These are phyloP conservation scores for Bombycilla garrulus DNA, from an alignment of 2,113 vertebrate genomes.

Conservation along the genomic window DNA sequence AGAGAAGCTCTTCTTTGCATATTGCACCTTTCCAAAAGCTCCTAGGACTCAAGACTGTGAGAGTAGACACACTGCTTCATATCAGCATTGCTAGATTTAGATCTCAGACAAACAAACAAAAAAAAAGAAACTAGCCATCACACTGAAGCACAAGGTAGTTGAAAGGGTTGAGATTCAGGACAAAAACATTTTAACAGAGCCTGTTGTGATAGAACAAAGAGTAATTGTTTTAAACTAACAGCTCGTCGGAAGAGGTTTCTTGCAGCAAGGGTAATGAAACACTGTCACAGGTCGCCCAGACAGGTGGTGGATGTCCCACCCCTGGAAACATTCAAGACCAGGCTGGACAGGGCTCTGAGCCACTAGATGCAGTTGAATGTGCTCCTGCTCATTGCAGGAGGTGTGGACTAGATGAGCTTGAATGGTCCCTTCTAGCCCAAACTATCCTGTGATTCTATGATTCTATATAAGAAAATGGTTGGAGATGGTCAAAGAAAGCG, in stretches of 20 bases:
- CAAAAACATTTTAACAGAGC: neutral
- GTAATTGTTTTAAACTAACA: neutral
- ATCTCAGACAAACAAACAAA: neutral
- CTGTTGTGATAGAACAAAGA: rapidly evolving
- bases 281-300: neutral
- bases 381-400: neutral
- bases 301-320: neutral
- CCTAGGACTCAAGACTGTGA: neutral
- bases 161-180: neutral
- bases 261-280: neutral
- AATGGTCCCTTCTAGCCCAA: neutral
- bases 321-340: neutral
- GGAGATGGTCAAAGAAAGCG: neutral
- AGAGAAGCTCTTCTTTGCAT: neutral
- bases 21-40: neutral
- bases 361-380: neutral
- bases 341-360: neutral
- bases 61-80: neutral
- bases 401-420: neutral
- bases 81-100: neutral
- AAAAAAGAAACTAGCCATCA: neutral
- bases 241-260: neutral
- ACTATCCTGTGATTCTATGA: neutral
- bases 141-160: neutral
- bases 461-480: neutral